Conservation (phyloP, 2,113 vertebrate species). For the Cryptomyrus ogoouensis region DNA sequence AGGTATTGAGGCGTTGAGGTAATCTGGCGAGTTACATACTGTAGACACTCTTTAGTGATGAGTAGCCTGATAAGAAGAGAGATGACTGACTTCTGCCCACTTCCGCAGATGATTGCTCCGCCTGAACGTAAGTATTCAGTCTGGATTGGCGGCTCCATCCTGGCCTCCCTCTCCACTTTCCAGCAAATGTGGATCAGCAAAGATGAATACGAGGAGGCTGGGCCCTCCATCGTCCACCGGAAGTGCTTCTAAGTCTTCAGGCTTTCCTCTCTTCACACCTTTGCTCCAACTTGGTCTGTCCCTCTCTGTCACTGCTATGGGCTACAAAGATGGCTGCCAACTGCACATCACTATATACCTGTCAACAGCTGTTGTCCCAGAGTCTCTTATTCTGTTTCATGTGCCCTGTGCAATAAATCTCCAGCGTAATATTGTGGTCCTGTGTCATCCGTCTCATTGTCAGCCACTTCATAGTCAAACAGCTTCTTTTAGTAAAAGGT, state of each 20-base stretch:
- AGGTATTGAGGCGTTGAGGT: not conserved
- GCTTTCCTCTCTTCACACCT: not conserved
- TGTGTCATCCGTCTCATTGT: not conserved
- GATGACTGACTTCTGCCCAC: not conserved
- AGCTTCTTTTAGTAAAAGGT: not conserved
- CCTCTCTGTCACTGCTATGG: not conserved
- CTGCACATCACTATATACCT: not conserved
- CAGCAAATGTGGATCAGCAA: slow-evolving; percentile 95
- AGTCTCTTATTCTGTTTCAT: not conserved
- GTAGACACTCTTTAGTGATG: not conserved
- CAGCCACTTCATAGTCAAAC: not conserved
- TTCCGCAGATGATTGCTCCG: slow-evolving; percentile 75
- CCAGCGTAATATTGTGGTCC: not conserved
- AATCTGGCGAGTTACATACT: not conserved
- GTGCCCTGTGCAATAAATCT: slow-evolving; percentile 11
- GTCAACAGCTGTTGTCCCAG: not conserved
- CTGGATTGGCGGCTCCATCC: slow-evolving; percentile 85
- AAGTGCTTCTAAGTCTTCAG: slow-evolving; percentile 74
- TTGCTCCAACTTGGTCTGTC: not conserved
- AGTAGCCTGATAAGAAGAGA: not conserved
- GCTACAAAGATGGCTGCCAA: not conserved
- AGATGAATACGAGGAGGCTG: slow-evolving; percentile 79
- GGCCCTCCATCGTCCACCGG: slow-evolving; percentile 82
- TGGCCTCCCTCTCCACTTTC: slow-evolving; percentile 86
- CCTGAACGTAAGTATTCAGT: slow-evolving; percentile 83